Conservation (phyloP, 2,888 invertebrate genomes). For the Drosophila borborema region DNA sequence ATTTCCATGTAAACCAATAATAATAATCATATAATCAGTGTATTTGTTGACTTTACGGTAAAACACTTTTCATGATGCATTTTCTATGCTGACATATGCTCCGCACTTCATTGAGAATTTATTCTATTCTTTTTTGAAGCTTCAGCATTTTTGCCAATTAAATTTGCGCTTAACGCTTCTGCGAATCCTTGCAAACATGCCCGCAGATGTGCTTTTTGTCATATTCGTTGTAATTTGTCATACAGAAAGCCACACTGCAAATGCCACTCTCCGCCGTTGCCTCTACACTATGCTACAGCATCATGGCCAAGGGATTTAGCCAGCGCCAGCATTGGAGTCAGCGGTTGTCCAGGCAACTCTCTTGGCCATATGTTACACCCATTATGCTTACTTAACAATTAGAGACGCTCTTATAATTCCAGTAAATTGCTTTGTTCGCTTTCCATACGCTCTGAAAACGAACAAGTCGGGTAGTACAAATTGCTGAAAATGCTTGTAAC, state of each 20-base stretch:
- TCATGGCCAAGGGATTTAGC: constrained; percentile 24
- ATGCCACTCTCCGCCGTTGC: neutral
- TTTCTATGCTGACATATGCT: constrained; percentile 53
- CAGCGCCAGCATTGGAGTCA: constrained; percentile 17
- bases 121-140: constrained; percentile 9
- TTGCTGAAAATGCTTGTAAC: neutral
- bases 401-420: constrained; percentile 73
- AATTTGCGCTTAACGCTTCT: constrained; percentile 43
- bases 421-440: constrained; percentile 71
- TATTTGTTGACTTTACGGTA: constrained; percentile 18
- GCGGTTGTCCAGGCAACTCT: constrained; percentile 39
- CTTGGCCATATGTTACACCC: constrained; percentile 73
- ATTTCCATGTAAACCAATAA: constrained; percentile 12
- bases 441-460: constrained; percentile 6
- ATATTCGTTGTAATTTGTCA: constrained; percentile 45
- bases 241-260: neutral
- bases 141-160: constrained; percentile 60
- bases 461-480: constrained; percentile 3
- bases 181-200: constrained; percentile 15
- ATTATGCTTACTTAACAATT: constrained; percentile 78
- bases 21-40: constrained; percentile 18
- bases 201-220: constrained; percentile 36
- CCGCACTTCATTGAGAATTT: constrained; percentile 4
- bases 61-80: constrained; percentile 2
- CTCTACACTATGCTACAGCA: constrained; percentile 17